These are phyloP conservation scores for Thera obeliscata DNA, from an alignment of 2,888 invertebrate genomes.

Conservation along the genomic window DNA sequence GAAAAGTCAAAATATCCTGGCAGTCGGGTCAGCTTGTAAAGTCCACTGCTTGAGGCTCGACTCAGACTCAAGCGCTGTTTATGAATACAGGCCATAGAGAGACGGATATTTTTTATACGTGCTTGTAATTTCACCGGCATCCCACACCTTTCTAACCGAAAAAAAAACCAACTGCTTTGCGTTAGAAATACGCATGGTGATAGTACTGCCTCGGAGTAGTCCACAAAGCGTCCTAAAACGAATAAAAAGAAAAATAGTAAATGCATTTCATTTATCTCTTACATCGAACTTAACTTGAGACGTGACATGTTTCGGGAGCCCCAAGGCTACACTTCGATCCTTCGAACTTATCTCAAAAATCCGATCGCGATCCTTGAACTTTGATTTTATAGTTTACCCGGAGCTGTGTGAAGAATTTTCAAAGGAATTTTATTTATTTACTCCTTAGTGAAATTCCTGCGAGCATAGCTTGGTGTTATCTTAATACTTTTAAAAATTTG, in stretches of 20 bases:
- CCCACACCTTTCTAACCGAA: too few relatives aligned
- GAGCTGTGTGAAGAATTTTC: constrained; percentile 25
- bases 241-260: constrained; percentile 9
- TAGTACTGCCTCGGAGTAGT: too few relatives aligned
- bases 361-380: constrained; percentile 50
- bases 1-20: too few relatives aligned
- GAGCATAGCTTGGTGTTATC: neutral
- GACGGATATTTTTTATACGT: too few relatives aligned
- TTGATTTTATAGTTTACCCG: constrained; percentile 53
- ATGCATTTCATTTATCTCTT: constrained; percentile 49
- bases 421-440: constrained; percentile 18
- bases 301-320: constrained; percentile 39
- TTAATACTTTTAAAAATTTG: neutral
- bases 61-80: too few relatives aligned
- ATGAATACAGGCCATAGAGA: too few relatives aligned
- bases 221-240: too few relatives aligned
- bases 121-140: too few relatives aligned
- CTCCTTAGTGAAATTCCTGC: neutral
- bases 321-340: constrained; percentile 45
- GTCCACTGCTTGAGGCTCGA: too few relatives aligned
- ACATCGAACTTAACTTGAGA: constrained; percentile 36
- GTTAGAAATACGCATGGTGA: too few relatives aligned
- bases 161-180: too few relatives aligned
- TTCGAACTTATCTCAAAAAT: constrained; percentile 49
- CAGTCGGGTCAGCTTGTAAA: neutral